Conservation (phyloP, 2,797 vertebrate genomes). For the Bradypodion ventrale region DNA sequence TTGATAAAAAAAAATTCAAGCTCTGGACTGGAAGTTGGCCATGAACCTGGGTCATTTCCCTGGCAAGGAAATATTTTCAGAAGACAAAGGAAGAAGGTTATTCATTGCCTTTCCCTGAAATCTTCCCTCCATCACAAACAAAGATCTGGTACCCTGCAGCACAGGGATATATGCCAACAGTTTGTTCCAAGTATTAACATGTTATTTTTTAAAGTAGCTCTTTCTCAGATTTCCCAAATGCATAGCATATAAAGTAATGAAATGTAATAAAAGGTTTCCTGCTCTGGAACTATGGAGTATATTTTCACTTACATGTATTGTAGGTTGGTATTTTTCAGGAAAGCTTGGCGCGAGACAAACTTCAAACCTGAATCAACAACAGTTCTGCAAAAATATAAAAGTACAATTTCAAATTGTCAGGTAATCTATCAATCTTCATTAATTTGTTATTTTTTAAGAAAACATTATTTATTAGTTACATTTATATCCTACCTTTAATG, state of each 20-base stretch:
- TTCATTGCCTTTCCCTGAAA: not conserved
- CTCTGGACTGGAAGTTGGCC: not conserved
- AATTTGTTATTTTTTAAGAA: too few relatives aligned
- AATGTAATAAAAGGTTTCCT: constrained; percentile 9
- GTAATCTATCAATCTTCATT: not conserved
- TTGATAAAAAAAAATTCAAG: not conserved
- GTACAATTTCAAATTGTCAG: constrained; percentile 34
- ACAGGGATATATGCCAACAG: not conserved
- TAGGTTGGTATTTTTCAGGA: constrained; percentile 89
- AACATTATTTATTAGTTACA: not conserved
- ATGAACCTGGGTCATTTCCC: not conserved
- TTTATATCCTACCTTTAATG: not conserved
- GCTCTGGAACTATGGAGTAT: constrained; percentile 11
- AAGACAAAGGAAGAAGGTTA: not conserved
- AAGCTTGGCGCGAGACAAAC: constrained; percentile 89
- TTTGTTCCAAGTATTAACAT: not conserved
- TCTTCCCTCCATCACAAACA: not conserved
- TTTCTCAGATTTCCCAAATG: not conserved
- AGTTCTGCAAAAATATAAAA: constrained; percentile 80
- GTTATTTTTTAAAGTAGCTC: not conserved
- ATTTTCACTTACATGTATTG: constrained; percentile 90
- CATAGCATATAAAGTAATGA: constrained; percentile 38
- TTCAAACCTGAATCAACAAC: constrained; percentile 92
- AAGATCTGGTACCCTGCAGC: not conserved
- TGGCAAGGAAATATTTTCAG: too few relatives aligned